Conservation (phyloP, 2,797 vertebrate genomes). For the Numenius phaeopus region DNA sequence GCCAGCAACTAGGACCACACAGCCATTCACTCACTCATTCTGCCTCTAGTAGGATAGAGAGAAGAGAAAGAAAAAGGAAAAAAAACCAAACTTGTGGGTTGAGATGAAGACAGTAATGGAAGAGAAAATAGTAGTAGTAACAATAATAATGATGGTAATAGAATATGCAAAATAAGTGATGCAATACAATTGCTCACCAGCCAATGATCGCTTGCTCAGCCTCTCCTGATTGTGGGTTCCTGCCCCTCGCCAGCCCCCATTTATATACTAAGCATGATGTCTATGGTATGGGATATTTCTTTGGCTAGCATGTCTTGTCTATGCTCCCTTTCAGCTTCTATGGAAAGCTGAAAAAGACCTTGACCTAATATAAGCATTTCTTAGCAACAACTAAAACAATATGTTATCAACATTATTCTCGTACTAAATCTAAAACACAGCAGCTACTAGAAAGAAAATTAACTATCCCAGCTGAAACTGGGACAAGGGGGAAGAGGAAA, state of each 20-base stretch:
- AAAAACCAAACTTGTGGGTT: neutral
- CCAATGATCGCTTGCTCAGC: neutral
- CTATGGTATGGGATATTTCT: neutral
- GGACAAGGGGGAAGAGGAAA: neutral
- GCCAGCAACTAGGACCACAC: neutral
- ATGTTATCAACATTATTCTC: neutral
- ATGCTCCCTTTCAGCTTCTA: neutral
- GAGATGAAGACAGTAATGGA: neutral
- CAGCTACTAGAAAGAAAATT: neutral
- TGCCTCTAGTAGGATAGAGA: too few relatives aligned
- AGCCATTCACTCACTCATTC: neutral
- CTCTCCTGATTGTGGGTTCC: neutral
- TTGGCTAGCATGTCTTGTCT: neutral
- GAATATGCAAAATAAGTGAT: neutral
- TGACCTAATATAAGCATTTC: neutral
- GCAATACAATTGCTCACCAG: neutral
- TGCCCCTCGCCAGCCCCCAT: too few relatives aligned
- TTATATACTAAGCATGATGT: neutral
- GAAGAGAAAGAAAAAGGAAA: neutral
- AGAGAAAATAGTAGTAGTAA: neutral
- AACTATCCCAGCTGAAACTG: neutral
- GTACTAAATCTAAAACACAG: neutral
- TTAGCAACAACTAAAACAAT: neutral
- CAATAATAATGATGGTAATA: too few relatives aligned
- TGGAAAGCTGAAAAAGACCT: neutral